Base-by-base conservation (phyloP, 2,113 vertebrate genomes). In the Ammospiza nelsoni region DNA sequence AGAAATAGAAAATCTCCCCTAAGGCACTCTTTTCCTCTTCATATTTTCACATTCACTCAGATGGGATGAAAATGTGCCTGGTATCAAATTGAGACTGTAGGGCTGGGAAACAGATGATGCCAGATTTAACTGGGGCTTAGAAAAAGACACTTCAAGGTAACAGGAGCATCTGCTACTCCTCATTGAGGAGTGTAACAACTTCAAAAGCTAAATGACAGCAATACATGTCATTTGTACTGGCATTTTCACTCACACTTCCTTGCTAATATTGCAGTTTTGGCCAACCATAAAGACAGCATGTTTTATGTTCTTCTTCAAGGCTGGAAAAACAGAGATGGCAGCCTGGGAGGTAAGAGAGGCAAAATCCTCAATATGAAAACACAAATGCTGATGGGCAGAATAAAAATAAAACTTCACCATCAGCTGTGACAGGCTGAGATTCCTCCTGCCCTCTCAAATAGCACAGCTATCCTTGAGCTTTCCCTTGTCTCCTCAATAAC, bases 131-230 rank as follows among this genome's bases (percentile, higher is more conserved):
- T 48, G 48, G 27, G 37, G 23, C 78, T 89, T 73, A 51, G 66
- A 51, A 94, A 92, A 62, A 87, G 83, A 41, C 31, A 82, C 61
- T 83, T 94, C 59, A 81, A 94, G 43, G 76, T 71, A 95, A 54
- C 12, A 65, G 49, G 14, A 89, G 41, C 79, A 79, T 90, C 78
- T 93, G 81, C 48, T 52, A 7, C 31, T 86, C 44, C 71, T 90
- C 76, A 86, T 37, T 44, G 57, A 37, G 39, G 15, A 84, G 46
- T 9, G 19, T 43, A 86, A 59, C 31, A 66, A 55, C 63, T 83
- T 79, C 82, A 83, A 58, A 85, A 18, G 16, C n/a, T 41, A 29
- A 86, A 65, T 54, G 41, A 61, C 35, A 85, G 63, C 67, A 54
- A 12, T 24, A 24, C 43, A 9, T 6, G 12, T 46, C 48, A 37